A percentile compares a stretch with the other conserved stretches of the same genome.
These are phyloP conservation scores for Gymnodraco acuticeps DNA, from an alignment of 2,797 vertebrate genomes.

Conservation along the genomic window DNA sequence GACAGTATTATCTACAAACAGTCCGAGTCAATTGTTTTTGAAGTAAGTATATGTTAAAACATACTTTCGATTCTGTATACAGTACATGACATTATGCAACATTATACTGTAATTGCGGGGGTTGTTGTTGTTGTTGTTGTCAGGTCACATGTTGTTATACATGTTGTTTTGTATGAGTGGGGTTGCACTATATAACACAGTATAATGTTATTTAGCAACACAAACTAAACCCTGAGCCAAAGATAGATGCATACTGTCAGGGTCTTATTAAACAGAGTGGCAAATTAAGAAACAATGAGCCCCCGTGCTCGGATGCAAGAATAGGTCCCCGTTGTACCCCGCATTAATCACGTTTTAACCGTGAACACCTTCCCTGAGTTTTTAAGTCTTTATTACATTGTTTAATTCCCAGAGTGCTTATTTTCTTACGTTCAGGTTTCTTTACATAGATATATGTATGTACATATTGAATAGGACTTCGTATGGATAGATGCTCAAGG, in stretches of 20 bases:
- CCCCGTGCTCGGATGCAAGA: neutral
- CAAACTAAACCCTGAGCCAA: neutral
- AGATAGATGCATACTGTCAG: neutral
- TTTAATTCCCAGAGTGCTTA: neutral
- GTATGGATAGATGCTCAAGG: neutral
- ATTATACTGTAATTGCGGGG: neutral
- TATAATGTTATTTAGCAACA: neutral
- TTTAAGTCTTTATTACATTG: neutral
- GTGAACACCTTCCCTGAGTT: neutral
- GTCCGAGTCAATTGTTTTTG: neutral
- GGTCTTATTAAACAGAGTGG: neutral
- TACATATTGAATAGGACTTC: neutral
- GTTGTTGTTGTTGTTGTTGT: neutral
- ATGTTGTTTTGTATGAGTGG: neutral
- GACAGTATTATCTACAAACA: neutral
- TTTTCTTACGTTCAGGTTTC: neutral
- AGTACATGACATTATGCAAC: neutral
- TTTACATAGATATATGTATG: neutral
- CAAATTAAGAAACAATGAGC: neutral
- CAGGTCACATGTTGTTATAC: neutral
- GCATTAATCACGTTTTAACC: neutral
- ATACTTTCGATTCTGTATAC: neutral
- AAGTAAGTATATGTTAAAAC: neutral
- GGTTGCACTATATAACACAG: neutral
- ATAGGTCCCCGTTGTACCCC: neutral